These are phyloP conservation scores for Andrena haemorrhoa DNA, from an alignment of 2,888 invertebrate genomes.

Conservation along the genomic window DNA sequence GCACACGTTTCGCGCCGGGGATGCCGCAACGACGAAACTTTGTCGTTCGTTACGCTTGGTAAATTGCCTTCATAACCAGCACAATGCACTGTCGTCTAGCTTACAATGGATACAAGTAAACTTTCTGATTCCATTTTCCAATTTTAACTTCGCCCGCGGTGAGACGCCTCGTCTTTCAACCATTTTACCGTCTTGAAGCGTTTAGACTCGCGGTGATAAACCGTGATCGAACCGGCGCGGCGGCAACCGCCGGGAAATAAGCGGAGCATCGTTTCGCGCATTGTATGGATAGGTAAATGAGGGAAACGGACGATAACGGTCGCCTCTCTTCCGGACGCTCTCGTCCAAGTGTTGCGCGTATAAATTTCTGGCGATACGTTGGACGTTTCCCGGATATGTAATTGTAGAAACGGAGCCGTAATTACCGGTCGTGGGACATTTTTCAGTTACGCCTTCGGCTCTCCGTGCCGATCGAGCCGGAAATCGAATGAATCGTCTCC, in stretches of 20 bases:
- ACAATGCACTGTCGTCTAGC: slow-evolving; percentile 56
- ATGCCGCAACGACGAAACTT: slow-evolving; percentile 59
- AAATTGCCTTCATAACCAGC: slow-evolving; percentile 65
- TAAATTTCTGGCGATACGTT: slow-evolving; percentile 21
- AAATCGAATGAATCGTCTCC: slow-evolving; percentile 70
- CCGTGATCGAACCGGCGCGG: too few species aligned
- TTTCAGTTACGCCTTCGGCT: slow-evolving; percentile 64
- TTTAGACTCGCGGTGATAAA: neutral
- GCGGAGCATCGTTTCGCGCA: too few species aligned
- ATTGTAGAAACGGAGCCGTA: slow-evolving; percentile 56
- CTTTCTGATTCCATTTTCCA: slow-evolving; percentile 64
- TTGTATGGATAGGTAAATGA: too few species aligned
- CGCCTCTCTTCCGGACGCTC: neutral
- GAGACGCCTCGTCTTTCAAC: slow-evolving; percentile 8
- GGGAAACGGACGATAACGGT: slow-evolving; percentile 40
- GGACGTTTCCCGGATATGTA: slow-evolving; percentile 53
- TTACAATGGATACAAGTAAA: slow-evolving; percentile 50
- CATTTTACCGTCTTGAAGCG: neutral
- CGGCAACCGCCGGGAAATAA: too few species aligned
- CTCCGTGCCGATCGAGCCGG: slow-evolving; percentile 59
- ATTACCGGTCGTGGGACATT: slow-evolving; percentile 60
- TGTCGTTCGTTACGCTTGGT: slow-evolving; percentile 59
- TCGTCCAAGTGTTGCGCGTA: neutral
- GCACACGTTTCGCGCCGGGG: slow-evolving; percentile 48
- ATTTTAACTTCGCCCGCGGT: neutral